These are phyloP conservation scores for Malacoctenus gilli DNA, from an alignment of 2,797 vertebrate genomes.

Conservation along the genomic window DNA sequence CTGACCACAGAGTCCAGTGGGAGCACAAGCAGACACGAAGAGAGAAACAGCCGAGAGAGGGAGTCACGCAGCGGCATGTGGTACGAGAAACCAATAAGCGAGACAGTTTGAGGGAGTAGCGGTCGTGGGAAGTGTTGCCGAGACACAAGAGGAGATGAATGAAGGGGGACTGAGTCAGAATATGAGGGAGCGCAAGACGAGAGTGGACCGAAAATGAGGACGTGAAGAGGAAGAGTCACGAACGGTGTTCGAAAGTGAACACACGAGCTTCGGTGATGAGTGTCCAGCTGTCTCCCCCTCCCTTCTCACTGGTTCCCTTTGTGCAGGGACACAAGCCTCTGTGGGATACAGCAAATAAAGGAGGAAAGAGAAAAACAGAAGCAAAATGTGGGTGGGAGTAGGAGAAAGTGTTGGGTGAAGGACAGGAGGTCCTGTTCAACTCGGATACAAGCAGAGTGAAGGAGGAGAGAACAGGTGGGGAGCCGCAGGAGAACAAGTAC, in stretches of 20 bases:
- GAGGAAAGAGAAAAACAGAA: not conserved
- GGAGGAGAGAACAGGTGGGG: slow-evolving; percentile 58
- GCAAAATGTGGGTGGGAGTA: slow-evolving; percentile 8
- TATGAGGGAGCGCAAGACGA: slow-evolving; percentile 7
- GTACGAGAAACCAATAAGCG: slow-evolving; percentile 11
- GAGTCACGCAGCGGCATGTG: slow-evolving; percentile 2
- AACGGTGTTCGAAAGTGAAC: slow-evolving; percentile 26
- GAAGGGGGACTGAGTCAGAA: slow-evolving; percentile 9
- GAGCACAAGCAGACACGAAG: slow-evolving; percentile 31
- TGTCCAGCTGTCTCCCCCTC: slow-evolving; percentile 67
- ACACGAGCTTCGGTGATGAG: slow-evolving; percentile 47
- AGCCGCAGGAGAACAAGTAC: slow-evolving; percentile 53
- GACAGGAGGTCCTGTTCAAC: slow-evolving; percentile 37
- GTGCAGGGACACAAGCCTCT: slow-evolving; percentile 43
- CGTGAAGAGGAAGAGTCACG: slow-evolving; percentile 6
- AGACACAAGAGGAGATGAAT: slow-evolving; percentile 10
- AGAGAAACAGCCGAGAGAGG: slow-evolving; percentile 20
- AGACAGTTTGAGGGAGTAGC: not conserved
- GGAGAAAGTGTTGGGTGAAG: slow-evolving; percentile 35
- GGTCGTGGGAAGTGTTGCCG: slow-evolving; percentile 8
- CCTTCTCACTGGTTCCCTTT: slow-evolving; percentile 49
- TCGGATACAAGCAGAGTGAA: slow-evolving; percentile 30
- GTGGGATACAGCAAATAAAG: slow-evolving; percentile 25
- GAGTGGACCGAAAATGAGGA: slow-evolving; percentile 14
- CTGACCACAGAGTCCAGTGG: slow-evolving; percentile 43